A percentile compares a stretch with the other conserved stretches of the same genome.
phyloP scores from a whole-genome alignment of 2,113 vertebrate species.

The Aplodontia rufa region DNA sequence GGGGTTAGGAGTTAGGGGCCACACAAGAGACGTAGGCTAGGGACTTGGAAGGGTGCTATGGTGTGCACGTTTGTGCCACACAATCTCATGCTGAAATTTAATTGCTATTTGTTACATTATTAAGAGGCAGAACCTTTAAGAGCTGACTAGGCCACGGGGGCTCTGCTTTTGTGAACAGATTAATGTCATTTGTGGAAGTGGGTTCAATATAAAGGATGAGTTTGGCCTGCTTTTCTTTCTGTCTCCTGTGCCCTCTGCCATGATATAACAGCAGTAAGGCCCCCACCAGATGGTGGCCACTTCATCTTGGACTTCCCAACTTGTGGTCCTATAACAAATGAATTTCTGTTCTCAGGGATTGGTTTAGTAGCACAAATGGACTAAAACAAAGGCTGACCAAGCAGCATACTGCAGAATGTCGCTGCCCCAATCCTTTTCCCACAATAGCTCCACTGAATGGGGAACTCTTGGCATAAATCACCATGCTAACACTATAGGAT shows the following conservation, averaged over 20 bases:
- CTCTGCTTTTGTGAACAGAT: neutral
- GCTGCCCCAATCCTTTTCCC: neutral
- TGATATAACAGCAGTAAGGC: neutral
- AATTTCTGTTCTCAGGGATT: neutral
- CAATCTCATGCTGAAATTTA: neutral
- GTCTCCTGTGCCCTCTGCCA: neutral
- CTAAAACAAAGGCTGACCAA: neutral
- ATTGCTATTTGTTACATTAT: neutral
- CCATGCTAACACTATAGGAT: neutral
- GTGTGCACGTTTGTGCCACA: neutral
- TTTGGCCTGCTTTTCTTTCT: neutral
- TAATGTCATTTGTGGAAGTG: neutral
- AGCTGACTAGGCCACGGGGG: neutral
- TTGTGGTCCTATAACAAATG: neutral
- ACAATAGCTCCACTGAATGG: neutral
- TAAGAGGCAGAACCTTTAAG: neutral
- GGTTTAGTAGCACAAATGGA: neutral
- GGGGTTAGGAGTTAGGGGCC: neutral
- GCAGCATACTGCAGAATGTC: neutral
- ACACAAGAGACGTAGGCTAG: rapidly evolving
- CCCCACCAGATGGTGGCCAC: neutral
- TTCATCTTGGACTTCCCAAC: neutral
- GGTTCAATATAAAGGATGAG: neutral
- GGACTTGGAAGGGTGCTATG: too few relatives aligned
- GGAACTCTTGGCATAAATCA: neutral